Evolutionary conservation across 2,888 invertebrate genomes (phyloP), one percentile per base, ranked within the genome.

Genomic region (Drosophila neoperkinsi): DNA sequence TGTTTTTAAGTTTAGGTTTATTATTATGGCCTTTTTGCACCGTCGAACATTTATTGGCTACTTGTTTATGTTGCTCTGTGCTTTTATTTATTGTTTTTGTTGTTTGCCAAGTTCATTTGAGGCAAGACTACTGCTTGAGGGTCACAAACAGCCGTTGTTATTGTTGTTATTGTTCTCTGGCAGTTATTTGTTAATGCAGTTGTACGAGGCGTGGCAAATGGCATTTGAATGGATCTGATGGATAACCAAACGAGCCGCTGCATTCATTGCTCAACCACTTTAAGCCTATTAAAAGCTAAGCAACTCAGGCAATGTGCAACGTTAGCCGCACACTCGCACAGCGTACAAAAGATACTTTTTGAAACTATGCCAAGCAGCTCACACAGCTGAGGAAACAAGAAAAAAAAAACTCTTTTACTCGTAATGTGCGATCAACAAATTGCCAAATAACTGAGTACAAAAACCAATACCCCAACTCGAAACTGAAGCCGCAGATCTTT

Each of bases 1-100:
- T 60, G 53, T 79, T 60, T 78, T 73, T 71, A 69, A 70, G 76
- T 79, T 88, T 81, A 67, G 76, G 75, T 82, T 89, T 87, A 84
- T 85, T 82, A 89, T 84, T 87, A 84, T 89, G 84, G 90, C 84
- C 75, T 87, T 89, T 84, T 84, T 77, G 85, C 85, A 82, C 68
- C 67, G 82, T 65, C 69, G 65, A 71, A 87, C 89, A 84, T 84
- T 89, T 85, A 89, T 87, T 84, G 84, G 82, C 73, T 50, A 63
- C 76, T 71, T 65, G 74, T 61, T 71, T 69, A 71, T 78, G 68
- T 58, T 77, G 56, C 63, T 65, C 52, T 63, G 57, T 59, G 66
- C 63, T 57, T 69, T 66, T 71, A 60, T 79, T 77, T 71, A 68
- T 52, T 74, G 10, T 6, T 36, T 10, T 11, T 55, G 36, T 69